Evolutionary conservation across 2,113 vertebrate species (phyloP), one percentile per base, ranked within the genome.

Genomic region (Uropsilus gracilis): DNA sequence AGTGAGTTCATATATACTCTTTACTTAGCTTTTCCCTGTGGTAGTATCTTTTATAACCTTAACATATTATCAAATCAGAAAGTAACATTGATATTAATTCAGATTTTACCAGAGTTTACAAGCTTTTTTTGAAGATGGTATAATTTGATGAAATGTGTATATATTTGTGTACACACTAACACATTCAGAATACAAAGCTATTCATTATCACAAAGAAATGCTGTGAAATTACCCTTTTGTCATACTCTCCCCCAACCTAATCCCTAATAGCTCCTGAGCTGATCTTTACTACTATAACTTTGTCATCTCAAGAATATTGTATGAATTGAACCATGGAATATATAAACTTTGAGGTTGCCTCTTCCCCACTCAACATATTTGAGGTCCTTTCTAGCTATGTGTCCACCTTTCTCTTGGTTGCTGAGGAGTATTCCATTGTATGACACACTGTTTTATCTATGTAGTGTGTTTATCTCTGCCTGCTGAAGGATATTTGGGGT

Each of bases 31-130:
- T 42, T 34, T 20, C 61, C 24, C 88, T n/a, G 34, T 42, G 66
- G 68, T 48, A 64, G 26, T 32, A 48, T 57, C 34, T 94, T 89
- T 42, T 6, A 50, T 44, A 55, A 66, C 48, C 61, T 39, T 26
- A 77, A 17, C 32, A 22, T 14, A 80, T 85, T 50, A 50, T 53
- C 34, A 81, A 42, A 30, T 14, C 50, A 92, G 68, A 93, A 88
- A 71, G 3, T 85, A 20, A 75, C 30, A 46, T 32, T 64, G 46
- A 17, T 64, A 46, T 95, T 61, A 73, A 84, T 88, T 91, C 61
- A 86, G n/a, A 76, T 85, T 80, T 92, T 17, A 46, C 44, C 20
- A 87, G 53, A 61, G 92, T 94, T 93, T 61, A 42, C 12, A 61
- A 42, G 32, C 24, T 76, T 26, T 66, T 42, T 32, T 72, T 11